Evolutionary conservation across 1,140 invertebrate species (phyloP), one percentile per base, ranked within the genome.

Genomic region (Listronotus oregonensis): DNA sequence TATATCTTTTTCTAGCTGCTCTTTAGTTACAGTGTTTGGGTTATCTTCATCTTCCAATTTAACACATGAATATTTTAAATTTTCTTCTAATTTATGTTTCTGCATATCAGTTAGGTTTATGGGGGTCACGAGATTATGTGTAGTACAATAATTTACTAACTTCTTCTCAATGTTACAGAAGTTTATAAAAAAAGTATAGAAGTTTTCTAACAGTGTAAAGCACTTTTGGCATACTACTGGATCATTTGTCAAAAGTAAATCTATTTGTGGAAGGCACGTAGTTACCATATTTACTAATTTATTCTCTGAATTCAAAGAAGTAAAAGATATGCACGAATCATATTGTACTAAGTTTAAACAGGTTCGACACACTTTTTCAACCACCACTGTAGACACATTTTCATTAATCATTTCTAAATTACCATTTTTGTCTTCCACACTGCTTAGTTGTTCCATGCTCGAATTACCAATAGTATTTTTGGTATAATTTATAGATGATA

Each of bases 171-270:
- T 54, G n/a, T 54, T 34, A 14, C 44, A 42, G n/a, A 50, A 63
- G 11, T 15, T 21, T 7, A 46, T 44, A 9, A 37, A 17, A n/a
- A 63, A 55, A 9, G 17, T 55, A 17, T 63, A 52, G 18, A 63
- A 63, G 14, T 63, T 40, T 40, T 63, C 60, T 46, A 63, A 34
- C 11, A n/a, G 32, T 11, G 14, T 32, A 31, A 54, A 54, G 31
- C 60, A 63, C 27, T 63, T 43, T 10, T 55, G 50, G 31, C 60
- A 63, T 12, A 63, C 32, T 31, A 63, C 14, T 43, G 60, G 60
- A 46, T 63, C 60, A 15, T 32, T 63, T n/a, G 27, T 54, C 14
- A n/a, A 63, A 8, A 14, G 12, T 10, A 63, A 46, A 63, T 63
- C 37, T 8, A 63, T 17, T 44, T 63, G 50, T 14, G 60, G 60